Evolutionary conservation across 2,797 vertebrate genomes (phyloP), one percentile per base, ranked within the genome.

Genomic region (Tiaroga cobitis): DNA sequence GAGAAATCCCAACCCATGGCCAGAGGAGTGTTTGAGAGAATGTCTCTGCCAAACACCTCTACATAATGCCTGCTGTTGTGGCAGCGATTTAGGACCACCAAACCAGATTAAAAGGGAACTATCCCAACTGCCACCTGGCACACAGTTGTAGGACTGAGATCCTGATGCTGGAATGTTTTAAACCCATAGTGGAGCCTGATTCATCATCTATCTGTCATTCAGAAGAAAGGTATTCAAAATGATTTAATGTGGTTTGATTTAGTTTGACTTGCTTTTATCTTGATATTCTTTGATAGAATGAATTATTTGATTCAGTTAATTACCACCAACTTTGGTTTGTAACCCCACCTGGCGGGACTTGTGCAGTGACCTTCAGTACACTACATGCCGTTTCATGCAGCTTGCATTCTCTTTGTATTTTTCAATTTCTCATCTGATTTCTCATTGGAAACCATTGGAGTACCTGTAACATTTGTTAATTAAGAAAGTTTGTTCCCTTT

Each of bases 61-160:
- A 70, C 87, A 88, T 82, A 83, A 87, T 86, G 85, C 74, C 80
- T 80, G 80, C 70, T 84, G 83, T 83, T 86, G 80, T 87, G 88
- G 84, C 88, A 88, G 51, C 81, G 82, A 89, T 86, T 77, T 51
- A 54, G 73, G 82, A 59, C 74, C 49, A 13, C 78, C 68, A 85
- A 87, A 87, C 84, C 86, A 88, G 87, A 88, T 87, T 89, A 90
- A 88, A 89, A 65, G 82, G 87, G 65, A 87, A 87, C 70, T 85
- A 80, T 87, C 93, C 93, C 93, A 96, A 94, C 95, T 95, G 95
- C 93, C 95, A 96, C 95, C 95, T 96, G 95, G 95, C 94, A 93
- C 92, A 87, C 90, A 87, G 89, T 59, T 59, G 68, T 84, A 93
- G 83, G 90, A 88, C 92, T 93, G 90, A 90, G 89, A 88, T 90